Base-by-base conservation (phyloP, 2,113 vertebrate genomes). In the Piaya cayana region DNA sequence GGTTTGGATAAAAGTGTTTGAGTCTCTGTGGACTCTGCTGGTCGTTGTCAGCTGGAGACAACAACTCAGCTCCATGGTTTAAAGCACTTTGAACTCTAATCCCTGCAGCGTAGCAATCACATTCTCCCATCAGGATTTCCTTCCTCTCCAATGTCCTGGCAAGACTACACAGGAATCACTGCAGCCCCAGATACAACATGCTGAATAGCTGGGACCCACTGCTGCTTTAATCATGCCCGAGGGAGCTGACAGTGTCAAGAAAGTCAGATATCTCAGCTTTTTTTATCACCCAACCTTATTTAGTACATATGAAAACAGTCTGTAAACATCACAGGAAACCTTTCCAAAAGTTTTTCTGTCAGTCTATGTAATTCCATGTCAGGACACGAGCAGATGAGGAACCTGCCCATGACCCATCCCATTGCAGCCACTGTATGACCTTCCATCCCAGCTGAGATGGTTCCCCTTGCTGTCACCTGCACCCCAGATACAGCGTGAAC, bases 51-150 rank as follows among this genome's bases (percentile, higher is more conserved):
- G 76, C 79, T 58, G 82, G 76, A 95, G 59, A 88, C 62, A 93
- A 53, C 69, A 88, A 75, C 71, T 16, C 37, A 77, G 72, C 65
- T 56, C 65, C 15, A 1, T 10, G 82, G 49, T 32, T 76, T 80
- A 64, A 60, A 92, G 88, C 79, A 82, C 74, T 89, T 95, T 91
- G 92, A 87, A 94, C 85, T 78, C 92, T 94, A 93, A 96, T 95
- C 94, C 90, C 71, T 10, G 1, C 6, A 3, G 63, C 9, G 0
- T 50, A 68, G 67, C 16, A 12, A 25, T 9, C 3, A 0, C 71
- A 91, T 92, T 92, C 83, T 95, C 86, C 71, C 23, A 83, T 86
- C 14, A 0, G 76, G 80, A 69, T 81, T 93, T 86, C 59, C 83
- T 77, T 74, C 83, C 95, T 78, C 83, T 74, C 86, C 69, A 59